These are phyloP conservation scores for Peromyscus leucopus DNA, from an alignment of 2,113 vertebrate species.

Conservation along the genomic window DNA sequence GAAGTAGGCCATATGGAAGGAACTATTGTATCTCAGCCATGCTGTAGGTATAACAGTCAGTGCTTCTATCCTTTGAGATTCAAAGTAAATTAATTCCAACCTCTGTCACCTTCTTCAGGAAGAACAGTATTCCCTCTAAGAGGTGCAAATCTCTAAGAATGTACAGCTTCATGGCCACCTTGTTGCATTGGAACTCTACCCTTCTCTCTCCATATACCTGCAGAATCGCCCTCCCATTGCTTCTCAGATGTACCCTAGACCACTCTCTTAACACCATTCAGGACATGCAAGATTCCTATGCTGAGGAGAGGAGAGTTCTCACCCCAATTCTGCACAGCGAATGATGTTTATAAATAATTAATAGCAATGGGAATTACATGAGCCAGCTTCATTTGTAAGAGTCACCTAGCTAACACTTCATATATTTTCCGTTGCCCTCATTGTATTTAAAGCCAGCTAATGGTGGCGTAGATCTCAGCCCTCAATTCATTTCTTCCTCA, in stretches of 20 bases:
- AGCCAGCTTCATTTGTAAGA: neutral
- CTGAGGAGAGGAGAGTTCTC: neutral
- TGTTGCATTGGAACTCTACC: neutral
- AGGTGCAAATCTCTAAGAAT: neutral
- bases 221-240: neutral
- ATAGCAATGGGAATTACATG: constrained; percentile 54
- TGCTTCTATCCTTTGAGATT: constrained; percentile 42
- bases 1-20: constrained; percentile 34
- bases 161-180: neutral
- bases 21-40: neutral
- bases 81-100: constrained; percentile 64
- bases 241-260: neutral
- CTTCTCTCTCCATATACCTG: neutral
- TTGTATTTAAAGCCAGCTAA: neutral
- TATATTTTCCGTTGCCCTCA: neutral
- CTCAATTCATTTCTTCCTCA: neutral
- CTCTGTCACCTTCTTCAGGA: neutral
- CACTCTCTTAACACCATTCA: neutral
- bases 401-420: neutral
- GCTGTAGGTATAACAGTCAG: constrained; percentile 30
- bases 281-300: neutral
- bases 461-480: neutral
- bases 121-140: neutral
- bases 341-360: constrained; percentile 63
- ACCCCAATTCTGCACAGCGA: neutral